Evolutionary conservation across 35 echinoderm and acorn worm genomes (phyloP), one percentile per base, ranked within the genome.

Genomic region (Strongylocentrotus purpuratus): DNA sequence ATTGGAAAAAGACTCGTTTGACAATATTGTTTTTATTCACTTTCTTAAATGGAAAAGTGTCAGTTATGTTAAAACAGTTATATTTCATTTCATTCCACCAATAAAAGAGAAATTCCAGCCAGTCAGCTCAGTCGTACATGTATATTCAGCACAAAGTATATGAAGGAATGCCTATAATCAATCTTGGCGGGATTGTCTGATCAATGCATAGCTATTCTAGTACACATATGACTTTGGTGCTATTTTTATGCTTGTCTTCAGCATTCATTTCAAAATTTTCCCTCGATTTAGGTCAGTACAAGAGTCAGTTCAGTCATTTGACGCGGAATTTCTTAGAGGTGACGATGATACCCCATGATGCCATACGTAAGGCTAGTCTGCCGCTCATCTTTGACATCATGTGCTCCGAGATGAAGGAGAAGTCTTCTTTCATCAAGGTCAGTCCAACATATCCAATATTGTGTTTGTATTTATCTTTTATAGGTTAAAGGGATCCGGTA

Each of bases 371-470:
- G 18, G 87, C 89, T 9, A 95, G 95, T 15, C 85, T 99, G 18
- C 98, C 98, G 10, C 94, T 99, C 58, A 95, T 99, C 59, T 99
- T 97, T 94, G 98, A 99, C 94, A 97, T 99, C 85, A 97, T 99
- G 94, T 94, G 95, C 31, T 99, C 97, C 70, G 97, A 97, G 95
- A 96, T 94, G 94, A 61, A 96, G 86, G 88, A 95, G 48, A 88
- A 97, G 52, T 92, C 95, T 11, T 95, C 33, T 31, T 95, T 97
- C 52, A 94, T 88, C 31, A 70, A 97, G 96, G 96, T 97, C 15
- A 89, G 87, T 89, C 11, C 33, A 9, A 45, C 18, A 78, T 78
- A n/a, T 78, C 20, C 65, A 10, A 59, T 14, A 59, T 78, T 28
- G 18, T 78, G 22, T n/a, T 22, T 22, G 20, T 78, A 28, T 78